A percentile compares a stretch with the other conserved stretches of the same genome.
These are phyloP conservation scores for Psittacula echo DNA, from an alignment of 2,797 vertebrate genomes.

Conservation along the genomic window DNA sequence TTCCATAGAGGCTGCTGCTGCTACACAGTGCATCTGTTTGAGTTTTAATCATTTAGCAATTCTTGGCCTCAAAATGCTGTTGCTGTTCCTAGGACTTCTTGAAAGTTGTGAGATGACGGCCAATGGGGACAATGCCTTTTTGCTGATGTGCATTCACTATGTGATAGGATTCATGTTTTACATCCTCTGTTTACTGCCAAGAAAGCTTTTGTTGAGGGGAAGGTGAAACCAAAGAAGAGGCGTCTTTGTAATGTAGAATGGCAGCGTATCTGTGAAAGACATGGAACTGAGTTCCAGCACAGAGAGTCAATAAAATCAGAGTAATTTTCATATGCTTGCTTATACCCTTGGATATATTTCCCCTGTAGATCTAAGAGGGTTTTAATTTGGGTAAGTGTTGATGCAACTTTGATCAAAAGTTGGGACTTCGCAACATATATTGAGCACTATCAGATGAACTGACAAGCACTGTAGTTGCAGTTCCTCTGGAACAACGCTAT, in stretches of 20 bases:
- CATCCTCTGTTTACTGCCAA: background rate
- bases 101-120: background rate
- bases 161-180: background rate
- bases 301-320: background rate
- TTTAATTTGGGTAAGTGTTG: background rate
- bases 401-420: background rate
- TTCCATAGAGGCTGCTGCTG: constrained; percentile 10
- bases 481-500: constrained; percentile 12
- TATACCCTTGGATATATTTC: background rate
- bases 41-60: constrained; percentile 47
- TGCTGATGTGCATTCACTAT: background rate
- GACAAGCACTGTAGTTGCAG: background rate
- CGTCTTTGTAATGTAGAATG: background rate
- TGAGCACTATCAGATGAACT: background rate
- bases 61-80: background rate
- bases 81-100: constrained; percentile 18
- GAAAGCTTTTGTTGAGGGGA: background rate
- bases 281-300: background rate
- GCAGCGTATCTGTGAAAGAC: background rate
- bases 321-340: background rate
- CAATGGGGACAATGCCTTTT: background rate
- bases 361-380: background rate
- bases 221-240: background rate
- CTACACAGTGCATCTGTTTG: background rate
- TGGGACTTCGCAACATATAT: background rate